Percentiles rank a stretch among this genome's conserved stretches.
These are phyloP conservation scores for Seriola rivoliana DNA, from an alignment of 2,113 vertebrate genomes.

Conservation along the genomic window DNA sequence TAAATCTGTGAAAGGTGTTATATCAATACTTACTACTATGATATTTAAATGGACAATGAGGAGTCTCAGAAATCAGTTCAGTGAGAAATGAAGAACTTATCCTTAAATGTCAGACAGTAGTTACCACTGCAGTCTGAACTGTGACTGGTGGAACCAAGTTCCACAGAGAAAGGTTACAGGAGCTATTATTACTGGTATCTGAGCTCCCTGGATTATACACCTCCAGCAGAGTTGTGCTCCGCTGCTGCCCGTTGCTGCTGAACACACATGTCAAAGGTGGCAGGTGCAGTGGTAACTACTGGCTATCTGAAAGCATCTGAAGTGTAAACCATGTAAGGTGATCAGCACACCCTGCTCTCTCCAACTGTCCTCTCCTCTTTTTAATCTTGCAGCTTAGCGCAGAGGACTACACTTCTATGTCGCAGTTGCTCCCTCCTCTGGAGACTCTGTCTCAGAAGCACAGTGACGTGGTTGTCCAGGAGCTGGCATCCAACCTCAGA, in stretches of 20 bases:
- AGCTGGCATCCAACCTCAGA: constrained; percentile 90
- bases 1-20: too few relatives aligned
- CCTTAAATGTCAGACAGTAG: too few relatives aligned
- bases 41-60: background rate
- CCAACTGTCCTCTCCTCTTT: background rate
- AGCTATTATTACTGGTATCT: too few relatives aligned
- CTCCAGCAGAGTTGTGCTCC: too few relatives aligned
- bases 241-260: too few relatives aligned
- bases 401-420: constrained; percentile 86
- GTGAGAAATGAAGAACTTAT: background rate
- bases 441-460: constrained; percentile 87
- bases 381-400: constrained; percentile 82
- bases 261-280: background rate
- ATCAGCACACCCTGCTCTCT: background rate
- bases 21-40: background rate
- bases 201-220: too few relatives aligned
- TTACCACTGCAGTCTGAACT: too few relatives aligned
- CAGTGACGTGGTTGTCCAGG: constrained; percentile 87
- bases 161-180: too few relatives aligned
- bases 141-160: too few relatives aligned
- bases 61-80: background rate
- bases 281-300: background rate
- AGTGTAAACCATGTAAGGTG: background rate
- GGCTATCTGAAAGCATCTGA: background rate
- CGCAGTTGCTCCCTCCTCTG: constrained; percentile 85